phyloP scores from a whole-genome alignment of 2,113 vertebrate species.

The Martes martes region DNA sequence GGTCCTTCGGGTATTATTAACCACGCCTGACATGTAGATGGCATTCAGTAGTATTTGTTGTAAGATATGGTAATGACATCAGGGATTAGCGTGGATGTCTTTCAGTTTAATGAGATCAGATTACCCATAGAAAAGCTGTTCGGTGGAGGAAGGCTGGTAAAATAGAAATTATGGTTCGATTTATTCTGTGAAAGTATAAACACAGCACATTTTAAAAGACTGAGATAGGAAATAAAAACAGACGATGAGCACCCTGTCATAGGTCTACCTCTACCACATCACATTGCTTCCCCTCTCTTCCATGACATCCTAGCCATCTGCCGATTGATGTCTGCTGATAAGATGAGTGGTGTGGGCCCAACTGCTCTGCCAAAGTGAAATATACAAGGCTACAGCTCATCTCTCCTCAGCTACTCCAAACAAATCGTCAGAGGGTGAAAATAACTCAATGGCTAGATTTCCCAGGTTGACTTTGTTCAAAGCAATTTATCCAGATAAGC shows the following conservation, averaged over 20 bases:
- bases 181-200: constrained; percentile 33
- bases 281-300: not conserved
- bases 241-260: not conserved
- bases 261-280: not conserved
- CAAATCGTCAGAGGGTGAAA: constrained; percentile 32
- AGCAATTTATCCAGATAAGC: constrained; percentile 3
- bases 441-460: constrained; percentile 24
- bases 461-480: constrained; percentile 8
- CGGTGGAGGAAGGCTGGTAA: not conserved
- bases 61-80: not conserved
- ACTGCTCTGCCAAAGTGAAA: constrained; percentile 5
- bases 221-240: not conserved
- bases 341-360: not conserved
- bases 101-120: constrained; percentile 2
- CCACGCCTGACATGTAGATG: not conserved
- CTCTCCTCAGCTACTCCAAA: constrained; percentile 15
- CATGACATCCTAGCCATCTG: not conserved
- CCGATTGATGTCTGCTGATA: not conserved
- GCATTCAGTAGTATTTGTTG: not conserved
- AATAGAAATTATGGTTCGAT: constrained; percentile 30
- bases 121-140: not conserved
- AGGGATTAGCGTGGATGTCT: constrained; percentile 1
- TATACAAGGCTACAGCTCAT: not conserved
- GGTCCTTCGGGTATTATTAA: not conserved
- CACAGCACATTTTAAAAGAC: not conserved